Percentiles rank a stretch among this genome's conserved stretches.
Conservation (phyloP, 2,797 vertebrate species). For the Fundulus diaphanus region DNA sequence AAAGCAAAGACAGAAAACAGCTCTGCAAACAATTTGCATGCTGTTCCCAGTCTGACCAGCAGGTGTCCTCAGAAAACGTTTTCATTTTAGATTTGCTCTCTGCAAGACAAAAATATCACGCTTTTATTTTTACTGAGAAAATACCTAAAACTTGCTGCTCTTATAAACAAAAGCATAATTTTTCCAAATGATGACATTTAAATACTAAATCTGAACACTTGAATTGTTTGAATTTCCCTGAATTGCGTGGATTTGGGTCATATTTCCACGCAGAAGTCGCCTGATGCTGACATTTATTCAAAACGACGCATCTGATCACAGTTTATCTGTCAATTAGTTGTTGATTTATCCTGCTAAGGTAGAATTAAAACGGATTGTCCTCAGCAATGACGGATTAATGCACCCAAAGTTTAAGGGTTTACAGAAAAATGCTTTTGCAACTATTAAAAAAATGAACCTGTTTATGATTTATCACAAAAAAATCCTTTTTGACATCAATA, state of each 20-base stretch:
- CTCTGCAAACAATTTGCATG: neutral
- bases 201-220: neutral
- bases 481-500: no score
- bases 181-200: neutral
- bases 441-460: neutral
- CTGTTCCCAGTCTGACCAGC: constrained; percentile 28
- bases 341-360: neutral
- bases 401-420: neutral
- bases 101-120: neutral
- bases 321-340: neutral
- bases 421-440: neutral
- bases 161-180: neutral
- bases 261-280: neutral
- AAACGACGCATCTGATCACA: neutral
- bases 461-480: neutral
- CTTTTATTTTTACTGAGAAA: neutral
- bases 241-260: neutral
- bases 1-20: neutral
- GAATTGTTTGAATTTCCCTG: neutral
- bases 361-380: no score
- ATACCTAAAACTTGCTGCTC: neutral
- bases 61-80: constrained; percentile 43
- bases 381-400: neutral
- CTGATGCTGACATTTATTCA: neutral
- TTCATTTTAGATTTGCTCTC: no score